Evolutionary conservation across 2,888 invertebrate genomes (phyloP), one percentile per base, ranked within the genome.

Genomic region (Gibbula magus): DNA sequence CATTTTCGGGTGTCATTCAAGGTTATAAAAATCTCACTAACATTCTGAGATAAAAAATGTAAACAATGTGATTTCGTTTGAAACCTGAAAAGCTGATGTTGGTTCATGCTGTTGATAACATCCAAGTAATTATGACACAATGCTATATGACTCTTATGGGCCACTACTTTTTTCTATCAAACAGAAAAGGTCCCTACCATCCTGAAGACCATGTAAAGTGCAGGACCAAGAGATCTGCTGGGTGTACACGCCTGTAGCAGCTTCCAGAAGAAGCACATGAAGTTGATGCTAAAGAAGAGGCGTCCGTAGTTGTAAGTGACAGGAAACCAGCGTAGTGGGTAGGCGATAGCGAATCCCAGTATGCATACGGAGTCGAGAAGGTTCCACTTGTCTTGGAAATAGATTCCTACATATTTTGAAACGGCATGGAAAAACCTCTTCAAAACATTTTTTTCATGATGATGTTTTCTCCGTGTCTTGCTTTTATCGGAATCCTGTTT

Each of bases 191-290:
- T 1, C n/a, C 25, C 2, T 61, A 61, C 61, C 61, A 61, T 61
- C 22, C n/a, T 61, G 61, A 61, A 61, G 3, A 61, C n/a, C 61
- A 61, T 61, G 25, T 61, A 61, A 1, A 61, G 25, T 25, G 32
- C 25, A 16, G 61, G 61, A 16, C 61, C 61, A 18, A 61, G 25
- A 0, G 61, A 29, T 25, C 18, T 61, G 61, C 61, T 61, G 25
- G 61, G 61, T 25, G 61, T 61, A 0, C 61, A 61, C 25, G 61
- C 61, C 18, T 61, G 61, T 25, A 61, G 61, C 5, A 61, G 25
- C 32, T 32, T 61, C 61, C 61, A 61, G 61, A 61, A 61, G 61
- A 61, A 61, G 25, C 61, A 61, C 61, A 61, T 61, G 61, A 61
- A 61, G 61, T 61, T 61, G 61, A 61, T 61, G 25, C 61, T 61